Evolutionary conservation across 2,888 invertebrate genomes (phyloP), one percentile per base, ranked within the genome.

Genomic region (Elegia similella): DNA sequence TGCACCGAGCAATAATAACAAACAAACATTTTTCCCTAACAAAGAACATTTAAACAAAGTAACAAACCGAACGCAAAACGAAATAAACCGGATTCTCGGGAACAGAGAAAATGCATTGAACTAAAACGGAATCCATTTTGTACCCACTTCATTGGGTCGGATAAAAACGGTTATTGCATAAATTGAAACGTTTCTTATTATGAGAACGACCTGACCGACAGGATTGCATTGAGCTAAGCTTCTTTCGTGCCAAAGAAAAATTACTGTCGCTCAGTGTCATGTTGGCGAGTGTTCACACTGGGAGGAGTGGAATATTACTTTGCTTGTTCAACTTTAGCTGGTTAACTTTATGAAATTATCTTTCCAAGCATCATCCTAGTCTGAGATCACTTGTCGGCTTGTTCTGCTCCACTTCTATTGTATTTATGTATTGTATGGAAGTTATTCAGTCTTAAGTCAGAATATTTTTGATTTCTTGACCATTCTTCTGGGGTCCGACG

Each of bases 211-310:
- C 56, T 58, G 62, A 61, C 59, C 64, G 66, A 61, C 62, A 57
- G 62, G 67, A 69, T 72, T 66, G 68, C 68, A 69, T 66, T 63
- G 62, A 63, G 62, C 62, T 69, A 70, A 70, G 70, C 70, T 69
- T 55, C 68, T 67, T 68, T 66, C 62, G 66, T 62, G 63, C 59
- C 57, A 60, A 59, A 65, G 66, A 70, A 69, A 72, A 70, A 68
- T 67, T 69, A 65, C 65, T 64, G 56, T 61, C 61, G 66, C 65
- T 65, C 65, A 62, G 66, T 65, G 66, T 66, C 62, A 60, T 62
- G 60, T 56, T 52, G 58, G 53, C 17, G 44, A 29, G 47, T 46
- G 67, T 65, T 67, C 70, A 60, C 16, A 65, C 38, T 63, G 43
- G 30, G 62, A 46, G 55, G 23, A 23, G 5, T n/a, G n/a, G n/a